Conservation (phyloP, 92 coral and sea anemone species). For the Palythoa grandis region DNA sequence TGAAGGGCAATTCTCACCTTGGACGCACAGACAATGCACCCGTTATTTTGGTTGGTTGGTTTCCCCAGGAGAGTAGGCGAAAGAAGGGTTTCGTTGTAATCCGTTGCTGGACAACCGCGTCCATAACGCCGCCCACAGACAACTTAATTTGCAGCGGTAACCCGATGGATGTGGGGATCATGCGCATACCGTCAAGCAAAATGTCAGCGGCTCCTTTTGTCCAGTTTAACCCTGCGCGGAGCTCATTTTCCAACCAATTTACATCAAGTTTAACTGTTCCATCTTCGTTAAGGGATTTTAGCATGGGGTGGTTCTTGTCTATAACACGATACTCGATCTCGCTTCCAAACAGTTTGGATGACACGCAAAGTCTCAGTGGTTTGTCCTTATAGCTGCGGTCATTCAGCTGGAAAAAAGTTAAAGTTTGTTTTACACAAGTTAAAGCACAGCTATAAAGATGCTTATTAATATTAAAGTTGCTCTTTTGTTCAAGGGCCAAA, state of each 20-base stretch:
- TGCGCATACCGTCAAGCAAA: slow-evolving; percentile 53
- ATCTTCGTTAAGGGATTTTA: slow-evolving; percentile 49
- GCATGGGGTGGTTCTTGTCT: slow-evolving; percentile 40
- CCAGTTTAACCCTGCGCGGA: slow-evolving; percentile 50
- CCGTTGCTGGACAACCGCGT: slow-evolving; percentile 20
- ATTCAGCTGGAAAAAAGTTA: slow-evolving; percentile 24
- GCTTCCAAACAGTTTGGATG: slow-evolving; percentile 59
- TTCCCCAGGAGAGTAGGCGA: slow-evolving; percentile 51
- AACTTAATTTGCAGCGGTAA: slow-evolving; percentile 52
- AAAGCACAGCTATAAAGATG: too few relatives aligned
- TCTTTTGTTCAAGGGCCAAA: too few relatives aligned
- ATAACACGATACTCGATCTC: slow-evolving; percentile 59
- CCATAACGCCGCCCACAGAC: slow-evolving; percentile 53
- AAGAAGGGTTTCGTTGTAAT: slow-evolving; percentile 44
- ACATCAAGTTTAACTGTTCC: slow-evolving; percentile 61
- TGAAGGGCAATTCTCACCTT: slow-evolving; percentile 30
- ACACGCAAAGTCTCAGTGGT: slow-evolving; percentile 54
- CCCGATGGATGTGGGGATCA: slow-evolving; percentile 56
- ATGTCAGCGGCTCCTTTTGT: slow-evolving; percentile 48
- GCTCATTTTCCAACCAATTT: slow-evolving; percentile 61
- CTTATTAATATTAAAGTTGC: too few relatives aligned
- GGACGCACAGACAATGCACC: slow-evolving; percentile 38
- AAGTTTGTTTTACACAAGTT: too few relatives aligned
- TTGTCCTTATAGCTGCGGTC: slow-evolving; percentile 32
- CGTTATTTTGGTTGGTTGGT: slow-evolving; percentile 39